These are phyloP conservation scores for Pseudococcus longispinus DNA, from an alignment of 2,888 invertebrate genomes.

Conservation along the genomic window DNA sequence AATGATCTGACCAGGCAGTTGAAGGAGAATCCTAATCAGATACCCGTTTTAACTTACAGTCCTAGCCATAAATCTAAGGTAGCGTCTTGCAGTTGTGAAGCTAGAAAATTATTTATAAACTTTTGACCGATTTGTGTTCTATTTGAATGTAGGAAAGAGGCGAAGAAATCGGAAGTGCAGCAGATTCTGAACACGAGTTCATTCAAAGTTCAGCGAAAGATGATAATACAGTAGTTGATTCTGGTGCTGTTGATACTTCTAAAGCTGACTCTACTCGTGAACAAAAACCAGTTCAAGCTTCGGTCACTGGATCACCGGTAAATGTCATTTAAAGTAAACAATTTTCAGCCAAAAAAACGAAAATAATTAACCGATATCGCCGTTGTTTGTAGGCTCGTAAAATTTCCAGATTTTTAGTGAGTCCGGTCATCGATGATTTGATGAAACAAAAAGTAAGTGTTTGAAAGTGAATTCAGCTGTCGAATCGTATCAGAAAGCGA, in stretches of 20 bases:
- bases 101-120: background rate
- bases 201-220: background rate
- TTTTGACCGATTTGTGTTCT: background rate
- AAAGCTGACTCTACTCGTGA: background rate
- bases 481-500: too few relatives aligned
- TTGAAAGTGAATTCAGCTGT: background rate
- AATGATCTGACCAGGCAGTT: constrained; percentile 86
- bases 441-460: constrained; percentile 59
- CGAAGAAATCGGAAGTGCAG: background rate
- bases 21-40: constrained; percentile 76
- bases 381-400: constrained; percentile 67
- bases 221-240: background rate
- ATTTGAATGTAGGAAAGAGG: background rate
- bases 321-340: background rate
- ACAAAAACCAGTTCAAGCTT: constrained; percentile 5
- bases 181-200: constrained; percentile 7
- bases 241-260: background rate
- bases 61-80: constrained; percentile 61
- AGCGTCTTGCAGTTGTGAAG: constrained; percentile 49
- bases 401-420: constrained; percentile 82
- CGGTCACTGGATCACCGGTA: constrained; percentile 51
- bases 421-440: constrained; percentile 70
- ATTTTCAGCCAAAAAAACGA: background rate
- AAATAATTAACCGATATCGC: background rate
- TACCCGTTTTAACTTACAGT: constrained; percentile 67